Percentiles rank a stretch among this genome's conserved stretches.
phyloP scores from a whole-genome alignment of 1,140 invertebrate species.

The Drosophila sulfurigaster region DNA sequence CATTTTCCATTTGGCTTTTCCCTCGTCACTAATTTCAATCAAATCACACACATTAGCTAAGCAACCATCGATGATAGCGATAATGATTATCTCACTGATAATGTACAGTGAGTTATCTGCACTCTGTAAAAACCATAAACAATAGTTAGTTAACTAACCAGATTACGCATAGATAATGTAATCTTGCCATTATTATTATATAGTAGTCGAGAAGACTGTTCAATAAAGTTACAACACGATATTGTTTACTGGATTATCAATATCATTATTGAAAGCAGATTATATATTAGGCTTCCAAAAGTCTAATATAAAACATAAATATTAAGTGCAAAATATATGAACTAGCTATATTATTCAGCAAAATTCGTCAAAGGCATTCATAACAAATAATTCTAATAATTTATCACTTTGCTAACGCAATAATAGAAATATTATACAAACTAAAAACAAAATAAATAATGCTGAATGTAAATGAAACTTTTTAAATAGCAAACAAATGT shows the following conservation, averaged over 20 bases:
- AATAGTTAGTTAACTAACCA: background rate
- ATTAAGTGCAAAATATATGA: too few species aligned
- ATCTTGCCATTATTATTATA: background rate
- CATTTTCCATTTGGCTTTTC: conserved; percentile 39
- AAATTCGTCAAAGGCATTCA: too few species aligned
- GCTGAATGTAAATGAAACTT: too few species aligned
- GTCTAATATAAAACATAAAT: too few species aligned
- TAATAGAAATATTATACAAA: too few species aligned
- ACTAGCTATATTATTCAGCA: too few species aligned
- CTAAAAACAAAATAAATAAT: too few species aligned
- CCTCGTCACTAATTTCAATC: conserved; percentile 19
- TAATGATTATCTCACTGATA: conserved; percentile 15
- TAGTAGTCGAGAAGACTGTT: background rate
- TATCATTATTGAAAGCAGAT: background rate
- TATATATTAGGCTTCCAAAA: too few species aligned
- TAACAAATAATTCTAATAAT: too few species aligned
- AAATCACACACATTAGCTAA: conserved; percentile 16
- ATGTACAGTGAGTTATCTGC: background rate
- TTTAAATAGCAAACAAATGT: too few species aligned
- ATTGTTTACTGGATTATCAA: conserved; percentile 2
- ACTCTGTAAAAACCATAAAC: conserved; percentile 3
- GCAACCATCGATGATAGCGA: conserved; percentile 3
- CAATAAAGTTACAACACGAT: conserved; percentile 1
- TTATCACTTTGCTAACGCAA: too few species aligned
- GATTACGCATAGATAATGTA: background rate